phyloP scores from a whole-genome alignment of 2,113 vertebrate genomes.

The Grallaria varia region DNA sequence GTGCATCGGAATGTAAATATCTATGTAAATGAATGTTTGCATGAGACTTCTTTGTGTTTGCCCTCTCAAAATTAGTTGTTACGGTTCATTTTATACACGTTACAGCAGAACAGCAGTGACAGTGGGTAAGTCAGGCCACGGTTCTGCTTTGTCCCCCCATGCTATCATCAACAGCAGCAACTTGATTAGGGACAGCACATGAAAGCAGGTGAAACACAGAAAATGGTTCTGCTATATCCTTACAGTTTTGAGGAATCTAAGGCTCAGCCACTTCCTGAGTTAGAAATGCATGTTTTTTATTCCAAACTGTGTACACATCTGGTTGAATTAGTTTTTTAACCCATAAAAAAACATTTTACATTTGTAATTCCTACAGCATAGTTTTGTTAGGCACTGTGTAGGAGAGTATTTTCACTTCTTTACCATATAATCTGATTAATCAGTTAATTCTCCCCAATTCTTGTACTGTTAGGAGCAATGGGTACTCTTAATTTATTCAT shows the following conservation, averaged over 20 bases:
- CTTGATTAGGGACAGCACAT: not conserved
- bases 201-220: not conserved
- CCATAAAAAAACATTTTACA: fast-evolving
- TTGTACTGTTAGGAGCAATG: not conserved
- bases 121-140: not conserved
- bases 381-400: not conserved
- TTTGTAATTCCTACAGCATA: not conserved
- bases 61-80: not conserved
- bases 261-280: not conserved
- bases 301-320: not conserved
- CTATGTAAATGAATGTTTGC: not conserved
- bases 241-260: not conserved
- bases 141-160: not conserved
- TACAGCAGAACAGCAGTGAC: not conserved
- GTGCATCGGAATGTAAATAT: not conserved
- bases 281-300: not conserved
- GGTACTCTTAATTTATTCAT: not conserved
- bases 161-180: not conserved
- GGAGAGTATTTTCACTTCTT: not conserved
- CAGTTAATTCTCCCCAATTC: not conserved
- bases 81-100: not conserved
- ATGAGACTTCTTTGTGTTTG: not conserved
- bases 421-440: not conserved
- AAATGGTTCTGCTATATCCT: not conserved
- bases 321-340: not conserved